phyloP scores from a whole-genome alignment of 2,113 vertebrate genomes.

The Dicrurus megarhynchus region DNA sequence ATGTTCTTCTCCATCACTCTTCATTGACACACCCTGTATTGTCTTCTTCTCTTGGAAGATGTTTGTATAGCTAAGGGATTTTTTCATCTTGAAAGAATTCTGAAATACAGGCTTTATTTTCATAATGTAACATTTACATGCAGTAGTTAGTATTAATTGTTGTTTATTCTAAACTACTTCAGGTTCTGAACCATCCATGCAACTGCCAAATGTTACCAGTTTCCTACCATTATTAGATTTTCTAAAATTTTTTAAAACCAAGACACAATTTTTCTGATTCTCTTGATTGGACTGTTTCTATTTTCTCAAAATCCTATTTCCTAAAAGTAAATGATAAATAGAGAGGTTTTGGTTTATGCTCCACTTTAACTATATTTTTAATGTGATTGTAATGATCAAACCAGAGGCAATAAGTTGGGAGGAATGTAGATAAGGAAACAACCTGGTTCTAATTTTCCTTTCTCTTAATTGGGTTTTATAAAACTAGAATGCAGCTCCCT shows the following conservation, averaged over 20 bases:
- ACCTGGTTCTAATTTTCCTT: background rate
- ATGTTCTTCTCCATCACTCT: background rate
- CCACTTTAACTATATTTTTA: background rate
- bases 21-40: background rate
- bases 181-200: background rate
- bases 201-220: background rate
- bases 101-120: background rate
- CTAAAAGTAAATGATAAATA: background rate
- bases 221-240: background rate
- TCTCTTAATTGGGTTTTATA: background rate
- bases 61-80: background rate
- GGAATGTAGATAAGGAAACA: background rate
- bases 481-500: background rate
- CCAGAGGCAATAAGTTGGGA: background rate
- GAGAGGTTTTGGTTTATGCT: background rate
- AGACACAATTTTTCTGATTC: background rate
- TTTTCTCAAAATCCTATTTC: background rate
- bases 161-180: background rate
- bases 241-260: background rate
- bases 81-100: background rate
- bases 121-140: background rate
- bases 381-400: background rate
- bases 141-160: background rate
- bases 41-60: constrained; percentile 5
- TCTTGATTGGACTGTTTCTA: background rate